These are phyloP conservation scores for Acropora yongei DNA, from an alignment of 64 coral and sea anemone genomes.

Conservation along the genomic window DNA sequence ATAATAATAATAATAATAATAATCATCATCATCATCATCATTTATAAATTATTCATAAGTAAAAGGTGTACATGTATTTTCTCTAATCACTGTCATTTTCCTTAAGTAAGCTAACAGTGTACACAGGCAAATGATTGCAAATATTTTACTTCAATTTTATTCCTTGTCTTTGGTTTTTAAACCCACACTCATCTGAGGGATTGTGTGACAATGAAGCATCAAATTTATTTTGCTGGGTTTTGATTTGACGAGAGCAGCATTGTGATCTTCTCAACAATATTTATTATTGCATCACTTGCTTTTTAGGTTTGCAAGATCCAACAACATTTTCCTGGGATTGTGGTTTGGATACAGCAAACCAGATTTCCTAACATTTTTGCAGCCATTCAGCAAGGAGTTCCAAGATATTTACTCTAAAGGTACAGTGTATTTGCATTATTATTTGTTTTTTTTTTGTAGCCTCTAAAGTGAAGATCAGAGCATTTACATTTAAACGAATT, in stretches of 20 bases:
- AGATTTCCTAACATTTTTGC: constrained; percentile 70
- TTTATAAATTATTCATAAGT: no score
- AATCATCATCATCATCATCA: no score
- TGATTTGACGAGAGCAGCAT: not conserved
- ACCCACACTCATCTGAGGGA: not conserved
- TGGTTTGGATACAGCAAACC: constrained; percentile 75
- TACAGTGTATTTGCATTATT: not conserved
- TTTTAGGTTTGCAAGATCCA: constrained; percentile 70
- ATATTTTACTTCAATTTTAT: not conserved
- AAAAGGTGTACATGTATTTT: no score
- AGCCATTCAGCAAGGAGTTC: constrained; percentile 50
- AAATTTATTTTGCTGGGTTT: not conserved
- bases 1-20: not conserved
- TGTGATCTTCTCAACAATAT: not conserved
- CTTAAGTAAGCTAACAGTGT: not conserved
- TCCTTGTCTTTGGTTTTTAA: not conserved
- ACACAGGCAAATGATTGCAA: not conserved
- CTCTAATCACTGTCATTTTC: no score
- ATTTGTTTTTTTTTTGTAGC: no score
- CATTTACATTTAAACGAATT: constrained; percentile 56
- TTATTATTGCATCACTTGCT: constrained; percentile 7
- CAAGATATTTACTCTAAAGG: no score
- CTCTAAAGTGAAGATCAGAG: not conserved
- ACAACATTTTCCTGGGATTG: constrained; percentile 70
- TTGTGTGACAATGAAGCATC: not conserved